Percentiles rank a stretch among this genome's conserved stretches.
Conservation (phyloP, 2,797 vertebrate species). For the Mormyrops boulengeri region DNA sequence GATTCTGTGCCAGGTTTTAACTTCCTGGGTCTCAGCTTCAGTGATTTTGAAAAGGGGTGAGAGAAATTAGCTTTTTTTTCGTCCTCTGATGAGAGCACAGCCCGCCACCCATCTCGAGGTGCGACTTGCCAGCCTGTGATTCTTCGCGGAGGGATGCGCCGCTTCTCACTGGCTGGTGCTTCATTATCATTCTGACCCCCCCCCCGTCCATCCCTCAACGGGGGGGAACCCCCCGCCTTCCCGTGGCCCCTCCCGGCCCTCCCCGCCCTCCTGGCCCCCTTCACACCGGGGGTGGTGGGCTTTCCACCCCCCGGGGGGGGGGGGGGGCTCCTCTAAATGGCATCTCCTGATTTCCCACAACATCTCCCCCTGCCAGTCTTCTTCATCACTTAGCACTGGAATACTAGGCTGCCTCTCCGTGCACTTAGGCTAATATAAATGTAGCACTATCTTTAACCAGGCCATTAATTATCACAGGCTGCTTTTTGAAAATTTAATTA, state of each 20-base stretch:
- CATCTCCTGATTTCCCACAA: slow-evolving; percentile 26
- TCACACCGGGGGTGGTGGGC: no score
- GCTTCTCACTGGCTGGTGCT: slow-evolving; percentile 54
- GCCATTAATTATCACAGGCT: slow-evolving; percentile 49
- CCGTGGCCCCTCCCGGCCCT: no score
- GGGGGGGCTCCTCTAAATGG: slow-evolving; percentile 14
- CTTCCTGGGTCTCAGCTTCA: slow-evolving; percentile 19
- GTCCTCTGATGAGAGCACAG: not conserved
- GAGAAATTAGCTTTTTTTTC: not conserved
- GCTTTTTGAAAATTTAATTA: slow-evolving; percentile 26
- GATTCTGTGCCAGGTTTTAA: slow-evolving; percentile 10
- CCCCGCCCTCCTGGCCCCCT: no score
- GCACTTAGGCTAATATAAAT: slow-evolving; percentile 41
- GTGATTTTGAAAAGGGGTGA: slow-evolving; percentile 18
- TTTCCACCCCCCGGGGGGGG: no score
- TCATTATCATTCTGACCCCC: slow-evolving; percentile 66
- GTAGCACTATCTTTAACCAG: slow-evolving; percentile 40
- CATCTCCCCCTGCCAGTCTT: slow-evolving; percentile 38
- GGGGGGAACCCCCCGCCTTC: slow-evolving; percentile 55
- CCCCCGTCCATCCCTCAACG: slow-evolving; percentile 51
- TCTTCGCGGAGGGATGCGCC: slow-evolving; percentile 45
- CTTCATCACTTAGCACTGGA: slow-evolving; percentile 35
- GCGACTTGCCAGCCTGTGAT: slow-evolving; percentile 33
- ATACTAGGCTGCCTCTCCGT: slow-evolving; percentile 48
- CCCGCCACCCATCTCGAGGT: slow-evolving; percentile 31